Conservation (phyloP, 2,797 vertebrate species). For the Alfaro cultratus region DNA sequence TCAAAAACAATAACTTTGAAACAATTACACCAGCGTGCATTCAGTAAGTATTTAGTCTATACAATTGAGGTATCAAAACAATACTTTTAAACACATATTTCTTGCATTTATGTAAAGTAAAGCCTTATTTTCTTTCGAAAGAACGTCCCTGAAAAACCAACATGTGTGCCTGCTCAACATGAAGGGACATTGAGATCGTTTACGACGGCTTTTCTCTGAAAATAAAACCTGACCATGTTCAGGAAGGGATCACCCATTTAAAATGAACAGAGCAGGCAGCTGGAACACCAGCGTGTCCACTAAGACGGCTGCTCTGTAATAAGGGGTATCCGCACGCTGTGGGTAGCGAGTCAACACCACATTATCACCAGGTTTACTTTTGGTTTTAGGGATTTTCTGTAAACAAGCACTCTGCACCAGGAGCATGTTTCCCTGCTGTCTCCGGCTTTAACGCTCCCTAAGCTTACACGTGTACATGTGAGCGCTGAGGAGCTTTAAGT, state of each 20-base stretch:
- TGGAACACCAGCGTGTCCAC: conserved; percentile 32
- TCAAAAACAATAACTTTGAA: neutral
- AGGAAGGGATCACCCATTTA: conserved; percentile 52
- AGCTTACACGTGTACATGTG: conserved; percentile 47
- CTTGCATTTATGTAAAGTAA: conserved; percentile 3
- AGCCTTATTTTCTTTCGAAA: neutral
- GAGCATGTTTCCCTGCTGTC: conserved; percentile 29
- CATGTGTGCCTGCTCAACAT: neutral
- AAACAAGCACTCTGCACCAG: conserved; percentile 56
- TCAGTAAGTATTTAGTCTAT: neutral
- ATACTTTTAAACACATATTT: conserved; percentile 1
- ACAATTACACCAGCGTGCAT: neutral
- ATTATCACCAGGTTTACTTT: conserved; percentile 60
- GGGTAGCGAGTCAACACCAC: conserved; percentile 28
- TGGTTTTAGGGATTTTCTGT: conserved; percentile 56
- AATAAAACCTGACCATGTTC: conserved; percentile 36
- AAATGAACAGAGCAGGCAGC: conserved; percentile 47
- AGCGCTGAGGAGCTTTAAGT: conserved; percentile 20
- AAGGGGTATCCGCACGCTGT: conserved; percentile 29
- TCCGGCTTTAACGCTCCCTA: conserved; percentile 34
- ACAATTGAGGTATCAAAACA: neutral
- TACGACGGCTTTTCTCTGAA: neutral
- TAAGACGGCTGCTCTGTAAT: conserved; percentile 19
- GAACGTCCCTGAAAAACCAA: conserved; percentile 10
- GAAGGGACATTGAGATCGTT: conserved; percentile 1